A percentile compares a stretch with the other conserved stretches of the same genome.
Evolutionary conservation across 2,888 invertebrate species (phyloP).

Genomic region (Steinernema scapterisci): DNA sequence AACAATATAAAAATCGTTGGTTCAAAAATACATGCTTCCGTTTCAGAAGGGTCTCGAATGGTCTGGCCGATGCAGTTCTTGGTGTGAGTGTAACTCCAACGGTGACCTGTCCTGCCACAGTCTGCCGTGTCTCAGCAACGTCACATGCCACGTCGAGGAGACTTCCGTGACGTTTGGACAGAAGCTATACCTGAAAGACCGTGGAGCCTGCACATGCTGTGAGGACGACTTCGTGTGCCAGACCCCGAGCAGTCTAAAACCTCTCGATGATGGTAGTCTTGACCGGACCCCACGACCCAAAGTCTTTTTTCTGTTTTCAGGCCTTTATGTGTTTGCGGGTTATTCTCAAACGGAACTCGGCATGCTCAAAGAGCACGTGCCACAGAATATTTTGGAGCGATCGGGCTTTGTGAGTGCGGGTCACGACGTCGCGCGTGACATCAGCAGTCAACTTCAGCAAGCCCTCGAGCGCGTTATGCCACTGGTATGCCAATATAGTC

Average conservation of each 20-base stretch:
- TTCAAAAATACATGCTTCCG: neutral
- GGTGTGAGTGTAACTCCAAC: constrained; percentile 59
- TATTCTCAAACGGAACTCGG: constrained; percentile 57
- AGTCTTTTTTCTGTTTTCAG: constrained; percentile 29
- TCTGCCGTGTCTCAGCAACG: constrained; percentile 55
- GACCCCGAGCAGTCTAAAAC: constrained; percentile 47
- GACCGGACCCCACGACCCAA: neutral
- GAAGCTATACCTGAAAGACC: constrained; percentile 57
- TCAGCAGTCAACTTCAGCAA: constrained; percentile 58
- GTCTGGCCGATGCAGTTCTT: constrained; percentile 60
- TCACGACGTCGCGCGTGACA: constrained; percentile 51
- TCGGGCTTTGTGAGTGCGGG: constrained; percentile 53
- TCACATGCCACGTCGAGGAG: constrained; percentile 50
- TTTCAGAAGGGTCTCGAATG: constrained; percentile 54
- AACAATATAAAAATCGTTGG: neutral
- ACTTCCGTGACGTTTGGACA: constrained; percentile 62
- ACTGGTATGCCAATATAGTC: constrained; percentile 28
- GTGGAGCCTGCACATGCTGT: constrained; percentile 63
- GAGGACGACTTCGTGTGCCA: constrained; percentile 40
- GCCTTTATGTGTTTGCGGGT: constrained; percentile 58
- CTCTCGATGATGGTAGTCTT: constrained; percentile 32
- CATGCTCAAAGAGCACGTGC: constrained; percentile 54
- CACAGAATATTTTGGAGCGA: constrained; percentile 50
- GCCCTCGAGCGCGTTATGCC: constrained; percentile 60
- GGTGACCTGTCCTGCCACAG: constrained; percentile 53